Evolutionary conservation across 2,888 invertebrate species (phyloP), one percentile per base, ranked within the genome.

Genomic region (Lycia hirtaria): DNA sequence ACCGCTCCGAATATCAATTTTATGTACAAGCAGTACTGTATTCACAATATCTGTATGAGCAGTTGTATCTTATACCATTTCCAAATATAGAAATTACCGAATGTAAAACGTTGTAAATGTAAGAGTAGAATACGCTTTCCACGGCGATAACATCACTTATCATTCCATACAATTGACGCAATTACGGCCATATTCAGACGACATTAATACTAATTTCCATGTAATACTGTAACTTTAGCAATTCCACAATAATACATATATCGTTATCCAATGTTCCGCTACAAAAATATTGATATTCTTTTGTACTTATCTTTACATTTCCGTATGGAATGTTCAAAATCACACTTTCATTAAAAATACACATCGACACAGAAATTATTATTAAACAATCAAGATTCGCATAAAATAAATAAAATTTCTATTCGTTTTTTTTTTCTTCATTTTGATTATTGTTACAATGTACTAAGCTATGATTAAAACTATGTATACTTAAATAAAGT

Each of bases 271-370:
- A 81, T 71, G 73, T 80, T 83, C 80, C 71, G 75, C 75, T 89
- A 90, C 85, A 92, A 89, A 91, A 90, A 91, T 90, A 90, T 92
- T 81, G 78, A 78, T 87, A 85, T 85, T 75, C 32, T 88, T 91
- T 91, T 91, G 90, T 92, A 91, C 91, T 92, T 88, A 83, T 83
- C 77, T 85, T 87, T 85, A 88, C 85, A 88, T 83, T 87, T 85
- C 87, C 87, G 76, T 69, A 71, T 88, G 91, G 91, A 92, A 92
- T 92, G 91, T 89, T 86, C 76, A 77, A 83, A 86, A 88, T 89
- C 89, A 90, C 89, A 87, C 86, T 72, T 81, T 73, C 43, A 72
- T 67, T 75, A 78, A 81, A 78, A 82, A 80, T 83, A 86, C 81
- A 83, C 80, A 83, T 79, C 77, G 76, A 81, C 80, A 80, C 72